These are phyloP conservation scores for Xerus inauris DNA, from an alignment of 2,113 vertebrate species.

Conservation along the genomic window DNA sequence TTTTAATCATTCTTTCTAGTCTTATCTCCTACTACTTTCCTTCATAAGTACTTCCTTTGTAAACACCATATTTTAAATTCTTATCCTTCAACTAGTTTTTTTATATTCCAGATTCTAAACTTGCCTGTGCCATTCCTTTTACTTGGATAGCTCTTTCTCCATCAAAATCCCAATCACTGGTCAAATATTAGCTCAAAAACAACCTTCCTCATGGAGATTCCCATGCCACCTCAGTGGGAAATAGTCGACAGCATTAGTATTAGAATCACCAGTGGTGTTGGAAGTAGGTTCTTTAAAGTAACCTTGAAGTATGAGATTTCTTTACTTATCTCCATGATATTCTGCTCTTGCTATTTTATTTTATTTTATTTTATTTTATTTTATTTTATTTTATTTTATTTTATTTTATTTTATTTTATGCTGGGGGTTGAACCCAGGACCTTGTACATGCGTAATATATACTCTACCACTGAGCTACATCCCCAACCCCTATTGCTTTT, in stretches of 20 bases:
- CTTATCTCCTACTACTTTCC: constrained; percentile 8
- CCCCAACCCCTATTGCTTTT: not conserved
- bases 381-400: not conserved
- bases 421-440: not conserved
- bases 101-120: not conserved
- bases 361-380: not conserved
- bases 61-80: not conserved
- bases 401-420: not conserved
- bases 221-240: not conserved
- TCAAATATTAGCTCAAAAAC: not conserved
- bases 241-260: not conserved
- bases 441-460: not conserved
- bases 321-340: not conserved
- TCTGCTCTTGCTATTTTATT: not conserved
- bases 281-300: not conserved
- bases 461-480: not conserved
- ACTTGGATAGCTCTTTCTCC: not conserved
- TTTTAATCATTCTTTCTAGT: not conserved
- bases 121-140: not conserved
- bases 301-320: not conserved
- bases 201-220: not conserved
- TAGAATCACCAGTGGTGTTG: not conserved
- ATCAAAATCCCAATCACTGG: constrained; percentile 29
- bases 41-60: constrained; percentile 28
- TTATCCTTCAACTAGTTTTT: not conserved